Base-by-base conservation (phyloP, 2,888 invertebrate species). In the Torymus texanus region DNA sequence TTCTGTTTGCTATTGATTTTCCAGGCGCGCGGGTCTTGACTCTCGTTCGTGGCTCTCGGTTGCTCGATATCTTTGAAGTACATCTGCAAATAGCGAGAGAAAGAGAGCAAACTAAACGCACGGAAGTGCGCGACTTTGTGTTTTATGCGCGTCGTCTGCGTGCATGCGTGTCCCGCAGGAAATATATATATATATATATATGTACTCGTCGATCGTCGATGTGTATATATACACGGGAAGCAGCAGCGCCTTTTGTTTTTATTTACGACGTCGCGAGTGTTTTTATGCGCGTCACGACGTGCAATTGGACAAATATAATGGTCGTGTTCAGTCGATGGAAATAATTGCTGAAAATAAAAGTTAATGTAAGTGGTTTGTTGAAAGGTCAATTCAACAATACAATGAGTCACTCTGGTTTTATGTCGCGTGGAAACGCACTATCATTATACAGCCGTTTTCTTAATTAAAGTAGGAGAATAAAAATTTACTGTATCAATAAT, bases 61-160 rank as follows among this genome's bases (percentile, higher is more conserved):
- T 61, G 73, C 75, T 18, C 78, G 75, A 85, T 85, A 86, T 85
- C 85, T 88, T 87, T 86, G 85, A 88, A 87, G 87, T 87, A 84
- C 10, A 41, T 87, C 85, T 82, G 81, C 75, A 79, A 81, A 81
- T 84, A 86, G 82, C 83, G 84, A 84, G 82, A 84, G 86, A 85
- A 87, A 5, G 41, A 41, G 41, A 41, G 41, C 41, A 41, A 41
- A 41, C 41, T 41, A 41, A 41, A 41, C 41, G 41, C 86, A 84
- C 85, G n/a, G n/a, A n/a, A 85, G 56, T 51, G 14, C 24, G 18
- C 56, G 10, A 16, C 41, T 41, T 41, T 50, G 61, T 41, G 55
- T n/a, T 62, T 73, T 63, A 50, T 53, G 61, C 41, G 11, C 53
- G 50, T 61, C 18, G 4, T 14, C 16, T 51, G 2, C 41, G 53